These are phyloP conservation scores for Indri indri DNA, from an alignment of 2,113 vertebrate genomes.

Conservation along the genomic window DNA sequence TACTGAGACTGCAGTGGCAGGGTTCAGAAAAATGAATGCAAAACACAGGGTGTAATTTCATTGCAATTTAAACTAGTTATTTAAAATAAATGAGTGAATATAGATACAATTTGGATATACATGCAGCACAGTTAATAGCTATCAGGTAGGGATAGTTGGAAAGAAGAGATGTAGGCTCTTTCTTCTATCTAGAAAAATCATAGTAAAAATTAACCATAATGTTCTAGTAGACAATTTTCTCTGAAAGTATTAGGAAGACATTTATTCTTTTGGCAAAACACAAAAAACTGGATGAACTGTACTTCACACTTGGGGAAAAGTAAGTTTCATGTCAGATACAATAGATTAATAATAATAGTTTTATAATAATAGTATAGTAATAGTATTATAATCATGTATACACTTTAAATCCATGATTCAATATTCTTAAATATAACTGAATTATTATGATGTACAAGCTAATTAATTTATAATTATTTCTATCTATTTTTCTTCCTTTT, in stretches of 20 bases:
- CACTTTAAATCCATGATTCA: constrained; percentile 45
- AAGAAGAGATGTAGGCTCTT: constrained; percentile 52
- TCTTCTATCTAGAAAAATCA: constrained; percentile 72
- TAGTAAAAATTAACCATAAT: constrained; percentile 67
- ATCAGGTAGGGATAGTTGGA: constrained; percentile 59
- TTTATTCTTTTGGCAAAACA: constrained; percentile 67
- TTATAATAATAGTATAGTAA: no score
- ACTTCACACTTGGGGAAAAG: constrained; percentile 39
- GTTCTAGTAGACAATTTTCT: constrained; percentile 58
- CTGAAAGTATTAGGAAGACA: constrained; percentile 40
- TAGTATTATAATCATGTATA: not conserved
- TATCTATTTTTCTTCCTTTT: constrained; percentile 22
- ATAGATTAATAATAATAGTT: no score
- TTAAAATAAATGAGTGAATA: constrained; percentile 76
- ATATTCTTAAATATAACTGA: constrained; percentile 55
- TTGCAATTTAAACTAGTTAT: constrained; percentile 77
- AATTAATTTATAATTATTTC: constrained; percentile 48
- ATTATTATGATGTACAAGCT: not conserved
- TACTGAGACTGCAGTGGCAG: constrained; percentile 60
- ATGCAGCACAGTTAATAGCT: constrained; percentile 74
- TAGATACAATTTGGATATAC: constrained; percentile 68
- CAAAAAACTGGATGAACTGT: constrained; percentile 42
- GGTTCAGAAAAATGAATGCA: constrained; percentile 77
- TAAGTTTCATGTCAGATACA: constrained; percentile 7
- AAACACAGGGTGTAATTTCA: constrained; percentile 71